These are phyloP conservation scores for Orthonychiurus folsomi DNA, from an alignment of 2,888 invertebrate species.

Conservation along the genomic window DNA sequence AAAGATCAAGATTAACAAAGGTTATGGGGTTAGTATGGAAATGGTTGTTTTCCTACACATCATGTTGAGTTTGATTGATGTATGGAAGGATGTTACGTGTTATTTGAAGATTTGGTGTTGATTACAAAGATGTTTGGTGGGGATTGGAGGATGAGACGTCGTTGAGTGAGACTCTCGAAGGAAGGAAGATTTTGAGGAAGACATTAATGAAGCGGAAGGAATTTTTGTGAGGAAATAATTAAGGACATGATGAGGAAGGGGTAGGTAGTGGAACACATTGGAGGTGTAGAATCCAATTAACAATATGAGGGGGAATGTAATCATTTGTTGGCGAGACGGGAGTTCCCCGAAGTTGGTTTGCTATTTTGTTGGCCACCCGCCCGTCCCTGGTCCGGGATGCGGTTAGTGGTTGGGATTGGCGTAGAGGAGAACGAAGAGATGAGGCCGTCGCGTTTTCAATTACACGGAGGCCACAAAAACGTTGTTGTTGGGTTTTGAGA, in stretches of 20 bases:
- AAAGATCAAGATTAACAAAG: too few species aligned
- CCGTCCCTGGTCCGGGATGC: constrained; percentile 9
- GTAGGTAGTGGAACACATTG: constrained; percentile 28
- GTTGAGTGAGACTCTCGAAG: not conserved
- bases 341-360: constrained; percentile 12
- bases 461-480: constrained; percentile 34
- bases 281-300: constrained; percentile 35
- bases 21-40: too few species aligned
- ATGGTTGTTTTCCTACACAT: too few species aligned
- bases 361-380: constrained; percentile 20
- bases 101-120: constrained; percentile 10
- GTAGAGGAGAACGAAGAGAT: constrained; percentile 16
- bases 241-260: constrained; percentile 28
- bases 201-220: constrained; percentile 25
- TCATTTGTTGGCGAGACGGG: constrained; percentile 28
- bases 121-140: constrained; percentile 6
- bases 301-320: constrained; percentile 29
- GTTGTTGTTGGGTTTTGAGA: constrained; percentile 29
- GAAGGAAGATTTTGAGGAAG: not conserved
- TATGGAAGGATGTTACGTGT: too few species aligned
- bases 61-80: too few species aligned
- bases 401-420: constrained; percentile 5
- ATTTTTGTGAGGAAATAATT: constrained; percentile 27
- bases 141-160: not conserved
- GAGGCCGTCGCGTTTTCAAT: constrained; percentile 30